These are phyloP conservation scores for Psophia crepitans DNA, from an alignment of 2,113 vertebrate species.

Conservation along the genomic window DNA sequence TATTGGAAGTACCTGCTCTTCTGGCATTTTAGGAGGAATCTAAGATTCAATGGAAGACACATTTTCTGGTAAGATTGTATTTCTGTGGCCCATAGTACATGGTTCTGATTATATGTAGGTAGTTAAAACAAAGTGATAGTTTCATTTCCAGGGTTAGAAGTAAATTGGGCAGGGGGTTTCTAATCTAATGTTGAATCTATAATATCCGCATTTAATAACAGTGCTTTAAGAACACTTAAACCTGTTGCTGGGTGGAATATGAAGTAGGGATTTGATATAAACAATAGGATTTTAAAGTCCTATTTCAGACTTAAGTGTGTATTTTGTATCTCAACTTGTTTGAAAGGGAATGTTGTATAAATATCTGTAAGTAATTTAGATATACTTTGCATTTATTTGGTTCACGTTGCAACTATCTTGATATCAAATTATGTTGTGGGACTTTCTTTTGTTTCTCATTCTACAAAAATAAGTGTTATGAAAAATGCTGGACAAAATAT, in stretches of 20 bases:
- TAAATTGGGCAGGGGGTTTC: background rate
- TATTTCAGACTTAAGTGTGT: background rate
- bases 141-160: background rate
- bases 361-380: background rate
- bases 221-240: background rate
- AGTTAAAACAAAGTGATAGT: background rate
- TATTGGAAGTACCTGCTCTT: constrained; percentile 64
- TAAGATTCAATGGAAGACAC: constrained; percentile 4
- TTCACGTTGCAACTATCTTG: background rate
- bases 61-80: constrained; percentile 41
- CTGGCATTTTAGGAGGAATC: constrained; percentile 31
- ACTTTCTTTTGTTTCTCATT: background rate
- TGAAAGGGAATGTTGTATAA: background rate
- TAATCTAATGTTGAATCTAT: background rate
- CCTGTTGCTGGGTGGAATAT: background rate
- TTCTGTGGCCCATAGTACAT: background rate
- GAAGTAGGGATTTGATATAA: background rate
- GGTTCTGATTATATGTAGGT: background rate
- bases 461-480: background rate
- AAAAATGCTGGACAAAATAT: background rate
- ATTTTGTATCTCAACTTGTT: background rate
- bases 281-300: background rate
- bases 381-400: background rate
- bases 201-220: background rate
- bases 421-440: background rate